A percentile compares a stretch with the other conserved stretches of the same genome.
Evolutionary conservation across 2,888 invertebrate species (phyloP).

Genomic region (Cybosia mesomella): DNA sequence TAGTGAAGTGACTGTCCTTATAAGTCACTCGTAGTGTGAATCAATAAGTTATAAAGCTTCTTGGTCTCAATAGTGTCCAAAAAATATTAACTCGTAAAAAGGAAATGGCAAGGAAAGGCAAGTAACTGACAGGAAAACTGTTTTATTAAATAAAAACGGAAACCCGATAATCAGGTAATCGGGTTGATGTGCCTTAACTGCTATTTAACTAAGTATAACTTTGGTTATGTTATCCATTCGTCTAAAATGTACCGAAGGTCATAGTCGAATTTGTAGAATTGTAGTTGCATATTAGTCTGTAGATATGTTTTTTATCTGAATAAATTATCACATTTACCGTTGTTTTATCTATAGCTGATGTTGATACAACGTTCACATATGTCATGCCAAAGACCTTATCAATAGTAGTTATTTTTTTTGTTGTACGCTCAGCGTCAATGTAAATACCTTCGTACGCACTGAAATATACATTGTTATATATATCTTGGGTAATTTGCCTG

Average conservation of each 20-base stretch:
- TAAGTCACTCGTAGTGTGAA: too few species aligned
- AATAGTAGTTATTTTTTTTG: neutral
- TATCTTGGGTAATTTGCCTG: slow-evolving; percentile 9
- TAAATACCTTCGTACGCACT: slow-evolving; percentile 11
- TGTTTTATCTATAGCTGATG: neutral
- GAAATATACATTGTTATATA: slow-evolving; percentile 9
- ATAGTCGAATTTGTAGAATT: neutral
- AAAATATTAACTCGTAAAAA: too few species aligned
- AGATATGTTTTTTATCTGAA: slow-evolving; percentile 11
- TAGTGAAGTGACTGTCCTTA: too few species aligned
- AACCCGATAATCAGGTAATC: neutral
- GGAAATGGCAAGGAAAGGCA: too few species aligned
- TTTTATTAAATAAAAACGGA: too few species aligned
- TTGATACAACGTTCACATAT: neutral
- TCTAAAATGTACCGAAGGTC: slow-evolving; percentile 6
- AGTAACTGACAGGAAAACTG: too few species aligned
- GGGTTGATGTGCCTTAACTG: too few species aligned
- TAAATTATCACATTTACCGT: slow-evolving; percentile 9
- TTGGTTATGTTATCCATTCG: neutral
- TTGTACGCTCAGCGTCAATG: neutral
- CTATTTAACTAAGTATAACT: neutral
- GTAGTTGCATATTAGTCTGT: slow-evolving; percentile 14
- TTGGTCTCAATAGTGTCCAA: too few species aligned
- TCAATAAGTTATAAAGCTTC: too few species aligned
- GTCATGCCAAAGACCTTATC: slow-evolving; percentile 5